Percentiles rank a stretch among this genome's conserved stretches.
phyloP scores from a whole-genome alignment of 1,140 invertebrate genomes.

The Notospermus geniculatus region DNA sequence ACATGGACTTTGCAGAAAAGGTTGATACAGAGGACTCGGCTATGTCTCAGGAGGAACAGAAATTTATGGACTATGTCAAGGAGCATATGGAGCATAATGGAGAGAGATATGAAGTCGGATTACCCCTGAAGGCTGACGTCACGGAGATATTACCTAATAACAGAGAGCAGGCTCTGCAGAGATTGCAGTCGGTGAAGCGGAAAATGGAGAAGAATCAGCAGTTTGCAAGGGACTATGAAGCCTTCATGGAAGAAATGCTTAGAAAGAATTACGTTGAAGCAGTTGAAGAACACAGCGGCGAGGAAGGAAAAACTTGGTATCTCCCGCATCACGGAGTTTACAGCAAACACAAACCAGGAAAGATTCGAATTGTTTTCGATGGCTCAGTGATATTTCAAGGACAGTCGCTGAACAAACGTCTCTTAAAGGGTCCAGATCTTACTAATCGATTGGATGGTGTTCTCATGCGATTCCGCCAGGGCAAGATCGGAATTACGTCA shows the following conservation, averaged over 20 bases:
- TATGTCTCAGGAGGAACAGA: not conserved
- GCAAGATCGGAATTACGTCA: not conserved
- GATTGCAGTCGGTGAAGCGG: not conserved
- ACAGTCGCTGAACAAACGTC: conserved; percentile 25
- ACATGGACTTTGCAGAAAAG: conserved; percentile 1
- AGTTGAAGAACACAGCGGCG: not conserved
- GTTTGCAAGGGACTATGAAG: not conserved
- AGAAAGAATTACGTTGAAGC: not conserved
- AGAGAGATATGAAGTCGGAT: not conserved
- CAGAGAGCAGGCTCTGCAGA: not conserved
- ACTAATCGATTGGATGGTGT: conserved; percentile 33
- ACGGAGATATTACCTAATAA: not conserved
- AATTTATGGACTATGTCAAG: not conserved
- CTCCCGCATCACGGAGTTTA: conserved; percentile 9
- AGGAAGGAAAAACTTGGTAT: not conserved
- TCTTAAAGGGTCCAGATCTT: conserved; percentile 37
- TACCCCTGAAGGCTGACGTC: not conserved
- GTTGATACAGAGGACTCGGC: not conserved
- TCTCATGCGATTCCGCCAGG: conserved; percentile 18
- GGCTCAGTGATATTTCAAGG: conserved; percentile 10
- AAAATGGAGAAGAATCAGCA: not conserved
- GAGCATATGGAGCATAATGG: not conserved
- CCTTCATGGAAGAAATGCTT: conserved; percentile 2
- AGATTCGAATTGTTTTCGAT: conserved; percentile 10
- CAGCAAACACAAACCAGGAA: not conserved